Conservation (phyloP, 1,140 invertebrate species). For the Drepana arcuata region DNA sequence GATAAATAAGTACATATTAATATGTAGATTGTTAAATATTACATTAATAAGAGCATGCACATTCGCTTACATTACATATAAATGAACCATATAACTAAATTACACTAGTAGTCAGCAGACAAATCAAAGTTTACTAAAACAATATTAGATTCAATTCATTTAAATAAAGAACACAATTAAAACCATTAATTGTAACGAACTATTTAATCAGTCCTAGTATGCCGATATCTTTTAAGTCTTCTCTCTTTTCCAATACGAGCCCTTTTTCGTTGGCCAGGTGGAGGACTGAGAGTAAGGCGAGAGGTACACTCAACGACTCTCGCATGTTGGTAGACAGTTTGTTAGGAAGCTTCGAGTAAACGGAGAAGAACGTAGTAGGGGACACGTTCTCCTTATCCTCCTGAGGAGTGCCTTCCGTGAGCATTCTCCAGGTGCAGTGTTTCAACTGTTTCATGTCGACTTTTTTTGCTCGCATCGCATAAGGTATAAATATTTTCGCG, state of each 20-base stretch:
- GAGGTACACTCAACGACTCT: constrained; percentile 81
- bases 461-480: constrained; percentile 84
- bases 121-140: too few relatives aligned
- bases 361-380: constrained; percentile 57
- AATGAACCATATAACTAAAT: too few relatives aligned
- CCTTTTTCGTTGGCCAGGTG: constrained; percentile 87
- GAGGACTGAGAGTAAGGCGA: constrained; percentile 83
- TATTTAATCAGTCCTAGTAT: too few relatives aligned
- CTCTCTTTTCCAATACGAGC: constrained; percentile 48
- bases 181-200: too few relatives aligned
- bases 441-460: constrained; percentile 87
- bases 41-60: too few relatives aligned
- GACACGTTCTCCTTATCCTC: constrained; percentile 46
- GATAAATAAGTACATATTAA: too few relatives aligned
- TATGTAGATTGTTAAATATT: too few relatives aligned
- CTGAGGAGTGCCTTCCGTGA: constrained; percentile 41
- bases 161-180: too few relatives aligned
- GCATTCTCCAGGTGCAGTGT: constrained; percentile 77
- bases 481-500: constrained; percentile 79
- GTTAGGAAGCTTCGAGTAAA: constrained; percentile 77
- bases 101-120: too few relatives aligned
- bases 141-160: too few relatives aligned
- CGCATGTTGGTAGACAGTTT: constrained; percentile 75
- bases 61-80: too few relatives aligned
- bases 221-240: constrained; percentile 52